Conservation (phyloP, 2,888 invertebrate genomes). For the Leptinotarsa tumamoca region DNA sequence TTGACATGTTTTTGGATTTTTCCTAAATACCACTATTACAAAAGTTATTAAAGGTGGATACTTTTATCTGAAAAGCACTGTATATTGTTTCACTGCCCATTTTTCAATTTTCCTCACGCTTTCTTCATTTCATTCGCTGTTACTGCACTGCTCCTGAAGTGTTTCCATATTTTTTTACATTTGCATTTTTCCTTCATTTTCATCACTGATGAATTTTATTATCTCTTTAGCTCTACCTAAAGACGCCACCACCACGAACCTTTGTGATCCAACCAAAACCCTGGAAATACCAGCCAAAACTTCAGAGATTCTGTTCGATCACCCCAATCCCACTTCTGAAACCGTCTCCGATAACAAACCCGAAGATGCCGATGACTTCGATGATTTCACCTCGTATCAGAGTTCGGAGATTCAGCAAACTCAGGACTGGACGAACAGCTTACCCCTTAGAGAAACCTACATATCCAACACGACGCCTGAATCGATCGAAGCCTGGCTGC, state of each 20-base stretch:
- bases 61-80: too few relatives aligned
- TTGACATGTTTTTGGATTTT: too few relatives aligned
- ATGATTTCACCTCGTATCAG: conserved; percentile 69
- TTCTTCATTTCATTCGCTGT: too few relatives aligned
- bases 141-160: too few relatives aligned
- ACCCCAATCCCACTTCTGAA: neutral
- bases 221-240: conserved; percentile 31
- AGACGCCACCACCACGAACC: neutral
- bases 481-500: conserved; percentile 53
- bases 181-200: too few relatives aligned
- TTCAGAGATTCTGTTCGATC: too few relatives aligned
- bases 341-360: neutral
- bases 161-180: too few relatives aligned
- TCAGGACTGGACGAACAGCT: conserved; percentile 43
- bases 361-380: conserved; percentile 57
- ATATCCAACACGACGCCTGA: conserved; percentile 54
- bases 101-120: too few relatives aligned
- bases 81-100: too few relatives aligned
- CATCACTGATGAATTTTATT: neutral
- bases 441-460: conserved; percentile 63
- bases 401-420: conserved; percentile 49
- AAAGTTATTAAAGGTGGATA: too few relatives aligned
- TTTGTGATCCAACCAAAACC: neutral
- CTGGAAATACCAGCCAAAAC: neutral
- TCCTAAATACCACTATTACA: too few relatives aligned